phyloP scores from a whole-genome alignment of 2,888 invertebrate genomes.

The Xylota sylvarum region DNA sequence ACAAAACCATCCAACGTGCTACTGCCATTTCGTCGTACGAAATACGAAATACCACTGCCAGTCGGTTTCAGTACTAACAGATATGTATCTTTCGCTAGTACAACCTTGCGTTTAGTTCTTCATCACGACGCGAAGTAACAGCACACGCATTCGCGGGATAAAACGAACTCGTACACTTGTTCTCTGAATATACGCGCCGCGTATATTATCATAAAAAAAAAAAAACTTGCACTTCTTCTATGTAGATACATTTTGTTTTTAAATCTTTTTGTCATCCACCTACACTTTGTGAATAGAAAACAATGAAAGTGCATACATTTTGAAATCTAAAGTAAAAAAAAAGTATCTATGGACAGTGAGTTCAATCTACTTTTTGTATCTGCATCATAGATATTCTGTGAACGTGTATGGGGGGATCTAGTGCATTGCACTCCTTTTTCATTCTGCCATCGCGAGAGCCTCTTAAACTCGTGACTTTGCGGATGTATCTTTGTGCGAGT shows the following conservation, averaged over 20 bases:
- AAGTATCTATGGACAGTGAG: conserved; percentile 16
- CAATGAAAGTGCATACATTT: conserved; percentile 20
- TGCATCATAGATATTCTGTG: conserved; percentile 1
- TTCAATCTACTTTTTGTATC: not conserved
- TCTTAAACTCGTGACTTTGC: conserved; percentile 27
- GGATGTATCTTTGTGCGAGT: conserved; percentile 35
- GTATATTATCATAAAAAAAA: conserved; percentile 13
- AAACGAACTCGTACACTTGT: not conserved
- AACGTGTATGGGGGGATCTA: conserved; percentile 16
- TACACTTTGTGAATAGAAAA: conserved; percentile 9
- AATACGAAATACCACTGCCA: conserved; percentile 19
- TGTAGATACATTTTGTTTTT: conserved; percentile 5
- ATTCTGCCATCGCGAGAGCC: not conserved
- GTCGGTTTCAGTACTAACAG: conserved; percentile 32
- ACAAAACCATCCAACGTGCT: conserved; percentile 38
- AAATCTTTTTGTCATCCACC: not conserved
- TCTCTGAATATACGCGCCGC: not conserved
- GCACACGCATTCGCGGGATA: conserved; percentile 46
- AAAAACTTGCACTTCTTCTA: not conserved
- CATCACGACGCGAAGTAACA: conserved; percentile 54
- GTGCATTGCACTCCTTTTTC: conserved; percentile 26
- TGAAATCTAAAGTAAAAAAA: conserved; percentile 24
- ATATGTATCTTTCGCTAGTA: conserved; percentile 61
- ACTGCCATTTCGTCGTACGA: conserved; percentile 19
- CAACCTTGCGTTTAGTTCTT: conserved; percentile 68